phyloP scores from a whole-genome alignment of 2,888 invertebrate genomes.

The Hirtodrosophila duncani region DNA sequence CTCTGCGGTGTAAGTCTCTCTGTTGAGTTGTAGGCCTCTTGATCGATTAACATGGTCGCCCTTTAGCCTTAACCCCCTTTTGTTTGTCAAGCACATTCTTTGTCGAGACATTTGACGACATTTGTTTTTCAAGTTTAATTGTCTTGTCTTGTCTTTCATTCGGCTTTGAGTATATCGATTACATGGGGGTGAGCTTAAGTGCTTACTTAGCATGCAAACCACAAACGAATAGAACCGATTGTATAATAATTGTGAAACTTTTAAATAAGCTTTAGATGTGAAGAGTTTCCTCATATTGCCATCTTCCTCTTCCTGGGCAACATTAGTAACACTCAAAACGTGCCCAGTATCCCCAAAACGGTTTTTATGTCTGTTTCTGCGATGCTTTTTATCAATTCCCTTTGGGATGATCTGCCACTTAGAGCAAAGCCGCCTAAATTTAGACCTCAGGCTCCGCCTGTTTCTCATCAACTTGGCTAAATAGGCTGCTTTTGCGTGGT shows the following conservation, averaged over 20 bases:
- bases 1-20: too few relatives aligned
- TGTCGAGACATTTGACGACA: constrained; percentile 18
- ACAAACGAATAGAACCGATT: neutral
- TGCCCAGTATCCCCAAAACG: too few relatives aligned
- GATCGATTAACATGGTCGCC: constrained; percentile 51
- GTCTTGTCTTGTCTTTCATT: constrained; percentile 33
- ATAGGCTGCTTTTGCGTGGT: constrained; percentile 3
- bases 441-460: constrained; percentile 6
- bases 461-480: constrained; percentile 15
- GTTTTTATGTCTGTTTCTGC: constrained; percentile 7
- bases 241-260: constrained; percentile 1
- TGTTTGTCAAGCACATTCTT: constrained; percentile 25
- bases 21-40: constrained; percentile 28
- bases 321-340: too few relatives aligned
- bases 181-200: constrained; percentile 23
- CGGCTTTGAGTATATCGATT: constrained; percentile 52
- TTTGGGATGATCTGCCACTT: constrained; percentile 49
- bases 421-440: constrained; percentile 32
- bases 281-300: too few relatives aligned
- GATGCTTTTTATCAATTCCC: constrained; percentile 60
- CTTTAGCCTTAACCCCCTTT: constrained; percentile 64
- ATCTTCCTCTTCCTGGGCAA: too few relatives aligned
- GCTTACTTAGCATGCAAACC: constrained; percentile 28
- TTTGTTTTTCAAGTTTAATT: constrained; percentile 66
- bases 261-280: constrained; percentile 34